Evolutionary conservation across 2,113 vertebrate genomes (phyloP).

Genomic region (Boulengeromyrus knoepffleri): DNA sequence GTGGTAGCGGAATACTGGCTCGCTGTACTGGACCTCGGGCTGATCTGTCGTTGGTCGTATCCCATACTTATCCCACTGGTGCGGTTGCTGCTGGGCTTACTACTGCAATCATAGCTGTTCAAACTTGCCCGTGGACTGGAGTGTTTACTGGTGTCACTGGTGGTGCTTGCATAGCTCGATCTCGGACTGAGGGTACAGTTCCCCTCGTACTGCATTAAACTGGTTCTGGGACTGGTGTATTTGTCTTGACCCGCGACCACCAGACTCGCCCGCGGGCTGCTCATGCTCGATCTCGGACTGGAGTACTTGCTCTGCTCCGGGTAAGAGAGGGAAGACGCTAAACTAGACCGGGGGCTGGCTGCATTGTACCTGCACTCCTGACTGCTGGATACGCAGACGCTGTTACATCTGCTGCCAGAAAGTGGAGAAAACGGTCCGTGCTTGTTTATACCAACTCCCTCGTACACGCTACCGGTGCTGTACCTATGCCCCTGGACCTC

Average conservation of each 20-base stretch:
- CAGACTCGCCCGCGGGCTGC: conserved; percentile 68
- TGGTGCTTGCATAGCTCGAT: conserved; percentile 84
- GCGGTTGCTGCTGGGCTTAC: conserved; percentile 84
- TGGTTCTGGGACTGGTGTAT: conserved; percentile 69
- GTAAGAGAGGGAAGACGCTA: conserved; percentile 56
- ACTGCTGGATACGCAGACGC: conserved; percentile 50
- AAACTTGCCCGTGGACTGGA: conserved; percentile 83
- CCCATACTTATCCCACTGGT: conserved; percentile 97
- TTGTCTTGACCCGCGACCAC: conserved; percentile 65
- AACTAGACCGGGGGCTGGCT: conserved; percentile 66
- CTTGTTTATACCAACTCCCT: conserved; percentile 57
- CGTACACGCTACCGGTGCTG: conserved; percentile 61
- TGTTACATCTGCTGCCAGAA: conserved; percentile 63
- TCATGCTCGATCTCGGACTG: conserved; percentile 71
- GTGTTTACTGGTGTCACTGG: conserved; percentile 81
- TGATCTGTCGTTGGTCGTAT: conserved; percentile 87
- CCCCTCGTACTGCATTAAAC: conserved; percentile 68
- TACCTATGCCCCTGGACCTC: conserved; percentile 69
- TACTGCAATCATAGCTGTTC: conserved; percentile 76
- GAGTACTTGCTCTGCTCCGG: conserved; percentile 71
- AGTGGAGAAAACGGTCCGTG: conserved; percentile 37
- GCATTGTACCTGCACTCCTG: conserved; percentile 58
- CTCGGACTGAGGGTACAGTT: conserved; percentile 65
- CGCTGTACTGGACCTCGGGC: conserved; percentile 79
- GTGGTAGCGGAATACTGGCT: conserved; percentile 74